A percentile compares a stretch with the other conserved stretches of the same genome.
These are phyloP conservation scores for Dryococelus australis DNA, from an alignment of 2,888 invertebrate species.

Conservation along the genomic window DNA sequence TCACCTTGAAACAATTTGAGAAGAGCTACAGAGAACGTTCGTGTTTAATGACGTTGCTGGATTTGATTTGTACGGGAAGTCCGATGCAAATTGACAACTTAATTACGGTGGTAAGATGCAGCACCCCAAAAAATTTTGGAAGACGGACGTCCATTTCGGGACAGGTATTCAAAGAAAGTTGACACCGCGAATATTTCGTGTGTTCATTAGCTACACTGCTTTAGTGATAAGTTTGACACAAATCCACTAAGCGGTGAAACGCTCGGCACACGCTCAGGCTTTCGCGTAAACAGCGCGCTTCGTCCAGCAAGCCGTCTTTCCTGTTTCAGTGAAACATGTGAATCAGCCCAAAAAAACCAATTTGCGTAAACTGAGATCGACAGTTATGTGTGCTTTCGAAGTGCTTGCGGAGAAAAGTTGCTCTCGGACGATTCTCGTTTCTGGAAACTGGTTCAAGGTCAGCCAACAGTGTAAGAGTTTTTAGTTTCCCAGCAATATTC, in stretches of 20 bases:
- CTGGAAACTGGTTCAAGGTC: too few species aligned
- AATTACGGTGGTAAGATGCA: background rate
- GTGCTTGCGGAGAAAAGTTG: background rate
- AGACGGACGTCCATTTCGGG: background rate
- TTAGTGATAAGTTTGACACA: background rate
- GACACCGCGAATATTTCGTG: background rate
- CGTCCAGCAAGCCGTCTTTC: background rate
- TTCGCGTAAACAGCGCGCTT: background rate
- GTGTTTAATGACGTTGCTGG: background rate
- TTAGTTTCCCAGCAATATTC: too few species aligned
- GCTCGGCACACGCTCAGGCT: background rate
- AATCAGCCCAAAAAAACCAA: background rate
- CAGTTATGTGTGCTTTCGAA: background rate
- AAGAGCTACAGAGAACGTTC: background rate
- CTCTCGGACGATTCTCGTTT: too few species aligned
- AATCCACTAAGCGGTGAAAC: background rate
- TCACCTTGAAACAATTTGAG: background rate
- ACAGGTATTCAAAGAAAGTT: background rate
- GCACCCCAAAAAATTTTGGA: background rate
- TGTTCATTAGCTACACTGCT: background rate
- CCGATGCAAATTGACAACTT: background rate
- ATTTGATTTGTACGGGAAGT: background rate
- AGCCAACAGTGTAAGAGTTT: too few species aligned
- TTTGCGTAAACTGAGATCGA: background rate
- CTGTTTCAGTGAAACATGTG: background rate